Base-by-base conservation (phyloP, 2,888 invertebrate genomes). In the Synanthedon vespiformis region DNA sequence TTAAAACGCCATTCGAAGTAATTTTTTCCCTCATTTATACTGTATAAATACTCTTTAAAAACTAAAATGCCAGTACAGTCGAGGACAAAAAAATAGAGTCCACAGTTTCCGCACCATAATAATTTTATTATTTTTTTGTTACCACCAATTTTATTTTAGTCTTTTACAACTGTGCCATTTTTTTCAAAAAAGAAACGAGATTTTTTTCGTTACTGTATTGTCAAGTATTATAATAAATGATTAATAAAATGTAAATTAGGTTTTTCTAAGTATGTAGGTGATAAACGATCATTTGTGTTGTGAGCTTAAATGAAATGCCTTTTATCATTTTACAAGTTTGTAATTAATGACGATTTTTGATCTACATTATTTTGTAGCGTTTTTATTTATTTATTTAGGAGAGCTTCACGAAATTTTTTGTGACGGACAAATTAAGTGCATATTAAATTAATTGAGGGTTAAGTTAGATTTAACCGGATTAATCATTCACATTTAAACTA, bases 1-100 rank as follows among this genome's bases (percentile, higher is more conserved):
- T 68, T 77, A 77, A 22, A 77, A 67, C 74, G 74, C 72, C 69
- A 70, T 63, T 67, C 55, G 48, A 59, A 57, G 56, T 44, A 5
- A 13, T 13, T 44, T 5, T 13, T 44, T 13, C 44, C 44, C 8
- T 12, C 1, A 4, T 13, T 16, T 18, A 18, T 44, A n/a, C 13
- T 4, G 4, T 22, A 4, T 13, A 5, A 4, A n/a, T 12, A 34
- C 44, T 12, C 41, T n/a, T 41, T 41, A n/a, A n/a, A n/a, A n/a
- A n/a, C n/a, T 44, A 11, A 40, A 44, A n/a, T 13, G 44, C 34
- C 8, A 34, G 14, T 44, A 44, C 44, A 44, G 44, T 44, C 13
- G 11, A 10, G 13, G 44, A 44, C n/a, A n/a, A 16, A 16, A 2
- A 16, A 16, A 44, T 13, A 44, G 14, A n/a, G n/a, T 44, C 13